phyloP scores from a whole-genome alignment of 1,140 invertebrate genomes.

The Hermetia illucens region DNA sequence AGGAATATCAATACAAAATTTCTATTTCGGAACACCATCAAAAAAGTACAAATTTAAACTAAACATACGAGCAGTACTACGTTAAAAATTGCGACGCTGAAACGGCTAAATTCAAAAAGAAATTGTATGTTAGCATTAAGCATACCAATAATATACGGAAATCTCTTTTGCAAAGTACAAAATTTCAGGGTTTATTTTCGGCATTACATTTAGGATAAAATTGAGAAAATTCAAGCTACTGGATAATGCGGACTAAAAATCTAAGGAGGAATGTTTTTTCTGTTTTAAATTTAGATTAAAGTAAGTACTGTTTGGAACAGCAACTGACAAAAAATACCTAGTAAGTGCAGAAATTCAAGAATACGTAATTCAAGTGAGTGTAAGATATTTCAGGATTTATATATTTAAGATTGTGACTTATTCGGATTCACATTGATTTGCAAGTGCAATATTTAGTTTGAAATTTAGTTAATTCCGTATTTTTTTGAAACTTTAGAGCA shows the following conservation, averaged over 20 bases:
- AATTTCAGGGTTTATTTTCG: slow-evolving; percentile 6
- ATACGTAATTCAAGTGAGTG: slow-evolving; percentile 1
- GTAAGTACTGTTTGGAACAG: too few species aligned
- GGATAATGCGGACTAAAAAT: not conserved
- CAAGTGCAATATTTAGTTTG: not conserved
- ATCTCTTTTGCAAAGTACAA: slow-evolving; percentile 3
- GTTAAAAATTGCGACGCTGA: not conserved
- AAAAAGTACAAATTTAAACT: slow-evolving; percentile 3
- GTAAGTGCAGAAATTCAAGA: not conserved
- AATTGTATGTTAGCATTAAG: too few species aligned
- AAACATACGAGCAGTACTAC: not conserved
- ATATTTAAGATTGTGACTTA: not conserved
- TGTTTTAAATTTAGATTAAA: not conserved
- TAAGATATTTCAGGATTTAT: not conserved
- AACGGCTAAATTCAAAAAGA: not conserved
- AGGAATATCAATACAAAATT: not conserved
- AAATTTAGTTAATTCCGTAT: not conserved
- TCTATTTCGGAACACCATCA: slow-evolving; percentile 1
- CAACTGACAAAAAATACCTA: not conserved
- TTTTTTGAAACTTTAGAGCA: not conserved
- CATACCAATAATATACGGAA: not conserved
- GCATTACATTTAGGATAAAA: not conserved
- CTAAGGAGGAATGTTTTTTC: not conserved
- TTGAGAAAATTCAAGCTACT: not conserved
- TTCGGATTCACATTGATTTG: not conserved